phyloP scores from a whole-genome alignment of 2,888 invertebrate species.

The Nipponacmea schrenckii region DNA sequence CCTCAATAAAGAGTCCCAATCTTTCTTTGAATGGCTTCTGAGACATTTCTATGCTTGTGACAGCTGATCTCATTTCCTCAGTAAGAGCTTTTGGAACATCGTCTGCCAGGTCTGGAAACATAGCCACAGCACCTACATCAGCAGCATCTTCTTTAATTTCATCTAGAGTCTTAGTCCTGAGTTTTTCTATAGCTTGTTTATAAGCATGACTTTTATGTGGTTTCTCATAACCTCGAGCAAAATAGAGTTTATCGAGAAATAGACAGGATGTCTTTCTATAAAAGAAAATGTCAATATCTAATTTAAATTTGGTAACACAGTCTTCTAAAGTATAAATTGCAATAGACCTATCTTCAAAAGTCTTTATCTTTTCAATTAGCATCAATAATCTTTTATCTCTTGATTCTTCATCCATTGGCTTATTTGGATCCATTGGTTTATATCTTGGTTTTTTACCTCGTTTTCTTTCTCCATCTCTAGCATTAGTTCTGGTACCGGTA shows the following conservation, averaged over 20 bases:
- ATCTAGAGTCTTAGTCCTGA: not conserved
- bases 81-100: not conserved
- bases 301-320: not conserved
- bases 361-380: not conserved
- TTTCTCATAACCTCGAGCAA: not conserved
- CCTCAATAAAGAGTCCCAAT: not conserved
- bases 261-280: not conserved
- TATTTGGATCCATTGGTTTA: too few species aligned
- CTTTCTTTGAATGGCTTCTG: not conserved
- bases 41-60: not conserved
- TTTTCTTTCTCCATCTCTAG: too few species aligned
- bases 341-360: not conserved
- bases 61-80: not conserved
- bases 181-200: not conserved
- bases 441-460: too few species aligned
- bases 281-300: not conserved
- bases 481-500: too few species aligned
- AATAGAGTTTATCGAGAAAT: not conserved
- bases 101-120: not conserved
- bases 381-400: not conserved
- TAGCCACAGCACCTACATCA: not conserved
- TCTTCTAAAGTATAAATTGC: not conserved
- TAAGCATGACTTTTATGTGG: not conserved
- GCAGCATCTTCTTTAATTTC: not conserved
- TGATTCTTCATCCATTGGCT: not conserved